Percentiles rank a stretch among this genome's conserved stretches.
phyloP scores from a whole-genome alignment of 2,113 vertebrate species.

The Sialia sialis region DNA sequence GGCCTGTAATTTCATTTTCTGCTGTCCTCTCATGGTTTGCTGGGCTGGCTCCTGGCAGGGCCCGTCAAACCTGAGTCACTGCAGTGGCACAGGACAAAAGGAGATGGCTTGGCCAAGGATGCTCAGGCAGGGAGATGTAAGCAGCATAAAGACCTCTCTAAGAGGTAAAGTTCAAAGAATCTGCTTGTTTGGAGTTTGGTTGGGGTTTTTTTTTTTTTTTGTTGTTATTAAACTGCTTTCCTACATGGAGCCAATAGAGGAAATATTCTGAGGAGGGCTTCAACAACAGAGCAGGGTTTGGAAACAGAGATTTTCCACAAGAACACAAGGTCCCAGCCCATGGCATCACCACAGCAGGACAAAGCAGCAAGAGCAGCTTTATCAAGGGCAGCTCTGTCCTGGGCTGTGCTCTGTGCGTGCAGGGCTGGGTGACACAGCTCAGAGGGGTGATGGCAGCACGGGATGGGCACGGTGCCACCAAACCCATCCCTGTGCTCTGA shows the following conservation, averaged over 20 bases:
- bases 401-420: neutral
- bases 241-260: neutral
- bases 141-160: neutral
- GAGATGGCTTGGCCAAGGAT: neutral
- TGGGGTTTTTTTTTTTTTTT: neutral
- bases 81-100: conserved; percentile 33
- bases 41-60: neutral
- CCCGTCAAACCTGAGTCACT: neutral
- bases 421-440: neutral
- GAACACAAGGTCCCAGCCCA: neutral
- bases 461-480: neutral
- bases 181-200: neutral
- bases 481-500: neutral
- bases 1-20: neutral
- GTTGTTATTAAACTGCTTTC: neutral
- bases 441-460: accelerated
- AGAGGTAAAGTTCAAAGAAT: conserved; percentile 43
- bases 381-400: neutral
- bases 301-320: neutral
- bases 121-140: neutral
- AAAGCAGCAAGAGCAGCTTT: neutral
- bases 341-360: neutral
- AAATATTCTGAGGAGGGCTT: neutral
- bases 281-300: neutral
- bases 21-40: neutral